These are phyloP conservation scores for Lipophrys pholis DNA, from an alignment of 2,113 vertebrate species.

Conservation along the genomic window DNA sequence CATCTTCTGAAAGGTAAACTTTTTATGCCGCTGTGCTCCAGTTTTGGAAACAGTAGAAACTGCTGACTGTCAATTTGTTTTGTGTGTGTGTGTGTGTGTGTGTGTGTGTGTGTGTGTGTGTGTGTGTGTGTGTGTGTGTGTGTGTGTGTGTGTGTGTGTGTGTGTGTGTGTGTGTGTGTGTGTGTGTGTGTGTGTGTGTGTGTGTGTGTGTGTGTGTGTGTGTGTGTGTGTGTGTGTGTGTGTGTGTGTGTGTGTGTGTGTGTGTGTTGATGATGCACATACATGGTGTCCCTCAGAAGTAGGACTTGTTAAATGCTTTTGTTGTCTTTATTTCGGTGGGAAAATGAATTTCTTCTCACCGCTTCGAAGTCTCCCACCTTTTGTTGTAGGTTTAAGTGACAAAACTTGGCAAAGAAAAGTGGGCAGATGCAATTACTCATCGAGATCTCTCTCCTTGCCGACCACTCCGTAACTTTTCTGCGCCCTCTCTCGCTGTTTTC, in stretches of 20 bases:
- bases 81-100: slow-evolving; percentile 56
- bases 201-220: slow-evolving; percentile 60
- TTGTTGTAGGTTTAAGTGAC: slow-evolving; percentile 41
- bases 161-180: slow-evolving; percentile 56
- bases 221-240: slow-evolving; percentile 58
- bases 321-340: slow-evolving; percentile 11
- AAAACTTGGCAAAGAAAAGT: slow-evolving; percentile 39
- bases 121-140: slow-evolving; percentile 49
- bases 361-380: slow-evolving; percentile 32
- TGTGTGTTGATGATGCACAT: slow-evolving; percentile 53
- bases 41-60: slow-evolving; percentile 60
- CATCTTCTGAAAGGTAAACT: slow-evolving; percentile 50
- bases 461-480: slow-evolving; percentile 12
- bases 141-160: slow-evolving; percentile 48
- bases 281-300: slow-evolving; percentile 33
- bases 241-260: slow-evolving; percentile 56
- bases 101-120: slow-evolving; percentile 53
- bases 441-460: slow-evolving; percentile 36
- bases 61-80: slow-evolving; percentile 68
- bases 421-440: slow-evolving; percentile 48
- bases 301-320: slow-evolving; percentile 39
- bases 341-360: slow-evolving; percentile 24
- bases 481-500: slow-evolving; percentile 44
- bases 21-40: slow-evolving; percentile 34
- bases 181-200: slow-evolving; percentile 52